phyloP scores from a whole-genome alignment of 2,888 invertebrate species.

The Eupithecia vulgata region DNA sequence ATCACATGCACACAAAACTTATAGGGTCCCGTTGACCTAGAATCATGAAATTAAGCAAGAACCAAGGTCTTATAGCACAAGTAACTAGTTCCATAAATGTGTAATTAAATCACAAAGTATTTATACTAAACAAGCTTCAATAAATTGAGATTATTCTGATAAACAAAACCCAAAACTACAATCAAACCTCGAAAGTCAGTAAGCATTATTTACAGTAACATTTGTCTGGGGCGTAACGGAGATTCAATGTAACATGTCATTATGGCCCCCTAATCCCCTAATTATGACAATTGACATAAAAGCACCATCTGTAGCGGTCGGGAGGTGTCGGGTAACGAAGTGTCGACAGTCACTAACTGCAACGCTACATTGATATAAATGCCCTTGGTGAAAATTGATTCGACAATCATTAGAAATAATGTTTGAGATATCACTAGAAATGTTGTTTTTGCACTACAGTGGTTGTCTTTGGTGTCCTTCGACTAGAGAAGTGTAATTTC shows the following conservation, averaged over 20 bases:
- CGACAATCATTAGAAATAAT: not conserved
- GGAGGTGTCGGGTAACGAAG: constrained; percentile 78
- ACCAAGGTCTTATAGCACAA: no score
- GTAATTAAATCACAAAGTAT: no score
- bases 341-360: constrained; percentile 47
- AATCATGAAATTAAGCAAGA: no score
- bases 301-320: constrained; percentile 79
- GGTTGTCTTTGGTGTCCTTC: not conserved
- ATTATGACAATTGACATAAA: constrained; percentile 84
- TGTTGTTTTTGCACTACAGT: not conserved
- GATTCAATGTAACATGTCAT: constrained; percentile 81
- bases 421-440: not conserved
- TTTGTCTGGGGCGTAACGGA: constrained; percentile 79
- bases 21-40: no score
- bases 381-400: constrained; percentile 54
- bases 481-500: not conserved
- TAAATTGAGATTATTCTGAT: not conserved
- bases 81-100: no score
- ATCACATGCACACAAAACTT: no score
- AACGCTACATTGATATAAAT: constrained; percentile 24
- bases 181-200: constrained; percentile 55
- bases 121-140: not conserved
- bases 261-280: constrained; percentile 81
- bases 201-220: constrained; percentile 74
- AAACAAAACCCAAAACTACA: constrained; percentile 24